Conservation (phyloP, 2,888 invertebrate species). For the Cephus nigrinus region DNA sequence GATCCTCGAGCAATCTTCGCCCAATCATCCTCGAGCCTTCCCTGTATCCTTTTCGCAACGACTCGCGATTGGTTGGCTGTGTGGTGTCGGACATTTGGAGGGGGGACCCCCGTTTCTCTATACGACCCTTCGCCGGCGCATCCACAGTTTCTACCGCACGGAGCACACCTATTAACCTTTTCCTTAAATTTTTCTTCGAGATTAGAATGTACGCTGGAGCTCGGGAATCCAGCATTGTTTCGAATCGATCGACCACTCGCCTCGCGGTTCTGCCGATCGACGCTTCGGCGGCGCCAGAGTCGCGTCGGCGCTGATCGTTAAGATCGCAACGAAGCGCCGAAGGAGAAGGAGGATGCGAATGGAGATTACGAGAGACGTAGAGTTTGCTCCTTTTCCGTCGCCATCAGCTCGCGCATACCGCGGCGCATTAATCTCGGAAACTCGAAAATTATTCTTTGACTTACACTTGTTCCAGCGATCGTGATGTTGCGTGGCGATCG, state of each 20-base stretch:
- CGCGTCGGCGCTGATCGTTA: too few relatives aligned
- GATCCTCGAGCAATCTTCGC: background rate
- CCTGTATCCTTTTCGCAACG: background rate
- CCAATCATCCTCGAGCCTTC: background rate
- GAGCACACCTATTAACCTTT: conserved; percentile 5
- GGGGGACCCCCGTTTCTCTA: background rate
- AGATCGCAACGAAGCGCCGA: background rate
- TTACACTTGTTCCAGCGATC: conserved; percentile 63
- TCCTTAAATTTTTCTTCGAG: background rate
- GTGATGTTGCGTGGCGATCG: conserved; percentile 40
- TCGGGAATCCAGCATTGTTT: background rate
- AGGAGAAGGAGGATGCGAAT: too few relatives aligned
- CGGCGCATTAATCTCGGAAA: too few relatives aligned
- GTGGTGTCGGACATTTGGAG: background rate
- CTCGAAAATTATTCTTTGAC: conserved; percentile 29
- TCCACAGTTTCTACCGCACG: background rate
- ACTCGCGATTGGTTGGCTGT: background rate
- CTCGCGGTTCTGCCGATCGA: conserved; percentile 24
- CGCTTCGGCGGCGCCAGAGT: too few relatives aligned
- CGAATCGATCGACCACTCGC: conserved; percentile 10
- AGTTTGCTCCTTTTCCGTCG: too few relatives aligned
- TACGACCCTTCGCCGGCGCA: background rate
- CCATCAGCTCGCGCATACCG: background rate
- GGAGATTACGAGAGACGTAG: too few relatives aligned
- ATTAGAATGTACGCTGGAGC: conserved; percentile 4